Evolutionary conservation across 2,113 vertebrate species (phyloP).

Genomic region (Anolis carolinensis): DNA sequence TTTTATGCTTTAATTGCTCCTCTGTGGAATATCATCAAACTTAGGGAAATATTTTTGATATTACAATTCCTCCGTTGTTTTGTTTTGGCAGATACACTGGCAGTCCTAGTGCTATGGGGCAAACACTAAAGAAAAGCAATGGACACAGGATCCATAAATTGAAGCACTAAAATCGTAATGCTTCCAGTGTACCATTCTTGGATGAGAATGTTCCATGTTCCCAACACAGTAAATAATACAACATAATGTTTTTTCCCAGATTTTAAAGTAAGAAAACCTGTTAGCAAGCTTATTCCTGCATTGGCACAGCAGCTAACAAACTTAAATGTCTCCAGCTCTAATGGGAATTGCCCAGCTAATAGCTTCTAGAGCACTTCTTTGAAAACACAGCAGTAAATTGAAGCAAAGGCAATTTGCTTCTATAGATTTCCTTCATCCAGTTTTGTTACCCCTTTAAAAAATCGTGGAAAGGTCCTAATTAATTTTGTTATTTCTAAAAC

Average conservation of each 20-base stretch:
- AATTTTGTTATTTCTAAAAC: slow-evolving; percentile 45
- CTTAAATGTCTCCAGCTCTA: slow-evolving; percentile 41
- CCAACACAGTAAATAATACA: slow-evolving; percentile 6
- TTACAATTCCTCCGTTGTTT: not conserved
- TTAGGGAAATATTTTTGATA: not conserved
- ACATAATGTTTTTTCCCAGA: not conserved
- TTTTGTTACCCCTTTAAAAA: slow-evolving; percentile 1
- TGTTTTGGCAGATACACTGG: not conserved
- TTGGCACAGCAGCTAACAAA: slow-evolving; percentile 54
- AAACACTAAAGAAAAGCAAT: not conserved
- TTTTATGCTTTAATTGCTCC: too few species aligned
- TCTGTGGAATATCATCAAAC: not conserved
- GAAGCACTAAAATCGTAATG: not conserved
- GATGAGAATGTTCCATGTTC: not conserved
- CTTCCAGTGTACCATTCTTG: not conserved
- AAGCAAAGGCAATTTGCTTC: not conserved
- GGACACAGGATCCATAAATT: not conserved
- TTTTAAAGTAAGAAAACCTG: not conserved
- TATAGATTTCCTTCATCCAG: slow-evolving; percentile 24
- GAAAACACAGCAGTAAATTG: slow-evolving; percentile 48
- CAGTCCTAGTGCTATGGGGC: not conserved
- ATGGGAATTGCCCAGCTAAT: slow-evolving; percentile 38
- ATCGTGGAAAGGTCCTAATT: not conserved
- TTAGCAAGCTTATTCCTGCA: slow-evolving; percentile 37
- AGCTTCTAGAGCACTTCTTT: slow-evolving; percentile 6